Evolutionary conservation across 2,113 vertebrate species (phyloP).

Genomic region (Dolichallabes microphthalmus): DNA sequence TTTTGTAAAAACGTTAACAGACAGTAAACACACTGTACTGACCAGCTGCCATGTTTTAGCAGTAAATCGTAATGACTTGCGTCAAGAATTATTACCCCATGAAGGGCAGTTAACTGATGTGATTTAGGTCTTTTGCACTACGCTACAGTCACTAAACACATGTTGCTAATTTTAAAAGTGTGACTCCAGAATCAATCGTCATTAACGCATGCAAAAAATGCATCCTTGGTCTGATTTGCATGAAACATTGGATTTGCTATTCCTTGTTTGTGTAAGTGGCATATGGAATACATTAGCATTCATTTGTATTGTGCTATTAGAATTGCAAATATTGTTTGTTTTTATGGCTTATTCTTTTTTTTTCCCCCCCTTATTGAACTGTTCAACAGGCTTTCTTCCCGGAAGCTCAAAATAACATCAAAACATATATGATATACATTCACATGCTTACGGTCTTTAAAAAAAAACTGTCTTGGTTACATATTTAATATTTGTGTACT

Average conservation of each 20-base stretch:
- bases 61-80: constrained; percentile 32
- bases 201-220: not conserved
- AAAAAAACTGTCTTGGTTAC: not conserved
- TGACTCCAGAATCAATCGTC: not conserved
- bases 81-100: constrained; percentile 10
- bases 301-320: constrained; percentile 12
- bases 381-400: not conserved
- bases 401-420: constrained; percentile 2
- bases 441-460: not conserved
- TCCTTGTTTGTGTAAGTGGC: constrained; percentile 3
- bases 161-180: not conserved
- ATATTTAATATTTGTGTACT: not conserved
- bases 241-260: constrained; percentile 22
- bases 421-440: constrained; percentile 1
- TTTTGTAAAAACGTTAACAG: not conserved
- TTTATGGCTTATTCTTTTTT: not conserved
- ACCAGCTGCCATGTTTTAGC: constrained; percentile 35
- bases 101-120: constrained; percentile 18
- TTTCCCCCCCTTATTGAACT: not conserved
- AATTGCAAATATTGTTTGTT: constrained; percentile 20
- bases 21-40: not conserved
- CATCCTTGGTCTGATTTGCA: not conserved
- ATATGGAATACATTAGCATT: constrained; percentile 25
- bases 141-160: not conserved
- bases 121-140: not conserved